Evolutionary conservation across 2,888 invertebrate genomes (phyloP).

Genomic region (Galerucella pusilla): DNA sequence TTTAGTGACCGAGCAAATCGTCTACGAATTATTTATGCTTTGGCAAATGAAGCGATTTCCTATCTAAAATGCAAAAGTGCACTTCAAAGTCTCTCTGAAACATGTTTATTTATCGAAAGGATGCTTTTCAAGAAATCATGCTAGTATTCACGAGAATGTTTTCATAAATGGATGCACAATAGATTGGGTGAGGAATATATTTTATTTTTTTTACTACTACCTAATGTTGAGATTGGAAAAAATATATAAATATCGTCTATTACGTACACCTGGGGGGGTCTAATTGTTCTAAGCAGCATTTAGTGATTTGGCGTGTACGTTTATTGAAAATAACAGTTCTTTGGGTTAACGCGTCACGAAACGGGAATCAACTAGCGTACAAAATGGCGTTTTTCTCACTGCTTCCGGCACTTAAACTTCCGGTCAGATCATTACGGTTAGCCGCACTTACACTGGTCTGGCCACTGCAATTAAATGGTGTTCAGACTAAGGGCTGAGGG

Average conservation of each 20-base stretch:
- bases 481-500: slow-evolving; percentile 37
- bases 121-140: background rate
- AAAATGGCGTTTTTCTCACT: slow-evolving; percentile 68
- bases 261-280: too few species aligned
- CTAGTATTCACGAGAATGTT: background rate
- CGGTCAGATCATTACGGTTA: slow-evolving; percentile 66
- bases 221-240: background rate
- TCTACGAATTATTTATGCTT: slow-evolving; percentile 63
- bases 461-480: slow-evolving; percentile 39
- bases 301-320: slow-evolving; percentile 55
- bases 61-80: slow-evolving; percentile 36
- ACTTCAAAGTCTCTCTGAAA: slow-evolving; percentile 40
- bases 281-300: slow-evolving; percentile 49
- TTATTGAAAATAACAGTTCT: slow-evolving; percentile 62
- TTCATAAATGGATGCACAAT: slow-evolving; percentile 4
- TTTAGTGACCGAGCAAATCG: slow-evolving; percentile 65
- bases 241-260: too few species aligned
- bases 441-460: slow-evolving; percentile 54
- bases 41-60: slow-evolving; percentile 42
- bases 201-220: background rate
- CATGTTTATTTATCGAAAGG: background rate
- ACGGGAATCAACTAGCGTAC: slow-evolving; percentile 66
- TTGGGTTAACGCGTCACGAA: slow-evolving; percentile 62
- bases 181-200: background rate
- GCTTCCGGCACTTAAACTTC: slow-evolving; percentile 64